Evolutionary conservation across 2,888 invertebrate genomes (phyloP), one percentile per base, ranked within the genome.

Genomic region (Nomada ruficornis): DNA sequence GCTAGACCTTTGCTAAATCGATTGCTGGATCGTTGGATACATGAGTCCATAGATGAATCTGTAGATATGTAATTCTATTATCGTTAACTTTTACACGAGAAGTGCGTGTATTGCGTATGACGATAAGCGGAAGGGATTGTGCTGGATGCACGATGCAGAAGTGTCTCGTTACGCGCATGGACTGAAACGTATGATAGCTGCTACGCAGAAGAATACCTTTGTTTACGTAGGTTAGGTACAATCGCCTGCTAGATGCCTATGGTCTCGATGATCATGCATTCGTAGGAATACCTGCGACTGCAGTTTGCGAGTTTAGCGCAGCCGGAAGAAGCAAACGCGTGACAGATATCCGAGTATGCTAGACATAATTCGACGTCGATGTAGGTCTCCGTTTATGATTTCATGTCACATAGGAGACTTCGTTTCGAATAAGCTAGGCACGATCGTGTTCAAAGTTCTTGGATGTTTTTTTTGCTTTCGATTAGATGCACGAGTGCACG

Each of bases 151-250:
- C 9, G 2, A 54, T 36, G 9, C 50, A 36, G 7, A 0, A 23
- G 11, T 18, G 55, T 20, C 13, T 26, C 18, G n/a, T 36, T 44
- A 26, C 23, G 11, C n/a, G 13, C 57, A 44, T 59, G 70, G 36
- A 9, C 47, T 50, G 50, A 70, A 47, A 13, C 15, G 20, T 59
- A 71, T 13, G 29, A 36, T 26, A 54, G 23, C 23, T 18, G 36
- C 36, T n/a, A 36, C 36, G n/a, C 52, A 71, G 75, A n/a, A 60
- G n/a, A 71, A 72, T 26, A n/a, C 11, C n/a, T 9, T 29, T 52
- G 15, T 20, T 72, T 62, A 62, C 15, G 42, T 50, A 42, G 9
- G 20, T 47, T 20, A 20, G 10, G 15, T 13, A 29, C 13, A n/a
- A 59, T 69, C 59, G 15, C 26, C 60, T 36, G n/a, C 29, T 57